Evolutionary conservation across 2,888 invertebrate species (phyloP).

Genomic region (Polylopha cassiicola): DNA sequence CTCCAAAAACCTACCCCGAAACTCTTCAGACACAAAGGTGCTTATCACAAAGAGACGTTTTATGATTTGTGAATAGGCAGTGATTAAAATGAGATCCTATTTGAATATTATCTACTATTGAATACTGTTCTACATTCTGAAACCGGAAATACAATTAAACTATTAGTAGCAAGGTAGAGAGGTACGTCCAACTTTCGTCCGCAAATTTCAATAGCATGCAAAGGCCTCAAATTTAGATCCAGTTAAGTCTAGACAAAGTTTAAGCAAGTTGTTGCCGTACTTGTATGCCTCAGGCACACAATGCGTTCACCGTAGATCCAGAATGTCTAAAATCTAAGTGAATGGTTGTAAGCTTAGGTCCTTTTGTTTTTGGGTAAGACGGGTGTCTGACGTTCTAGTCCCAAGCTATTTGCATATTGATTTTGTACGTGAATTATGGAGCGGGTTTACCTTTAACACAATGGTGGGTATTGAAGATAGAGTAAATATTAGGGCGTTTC

Average conservation of each 20-base stretch:
- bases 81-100: too few relatives aligned
- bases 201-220: slow-evolving; percentile 72
- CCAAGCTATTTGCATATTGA: slow-evolving; percentile 58
- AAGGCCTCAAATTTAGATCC: slow-evolving; percentile 63
- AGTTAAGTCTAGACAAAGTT: slow-evolving; percentile 38
- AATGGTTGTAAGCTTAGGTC: slow-evolving; percentile 1
- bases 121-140: too few relatives aligned
- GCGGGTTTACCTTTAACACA: slow-evolving; percentile 26
- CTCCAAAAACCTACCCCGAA: too few relatives aligned
- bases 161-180: background rate
- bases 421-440: slow-evolving; percentile 41
- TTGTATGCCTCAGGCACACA: slow-evolving; percentile 37
- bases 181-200: slow-evolving; percentile 51
- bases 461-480: slow-evolving; percentile 22
- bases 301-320: too few relatives aligned
- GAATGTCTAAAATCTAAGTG: too few relatives aligned
- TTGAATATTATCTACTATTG: too few relatives aligned
- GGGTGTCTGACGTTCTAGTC: slow-evolving; percentile 42
- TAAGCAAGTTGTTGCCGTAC: slow-evolving; percentile 47
- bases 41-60: too few relatives aligned
- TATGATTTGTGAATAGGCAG: too few relatives aligned
- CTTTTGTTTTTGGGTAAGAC: slow-evolving; percentile 23
- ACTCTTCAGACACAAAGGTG: too few relatives aligned
- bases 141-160: too few relatives aligned
- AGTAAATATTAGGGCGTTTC: slow-evolving; percentile 9